Evolutionary conservation across 2,113 vertebrate genomes (phyloP).

Genomic region (Deroptyus accipitrinus): DNA sequence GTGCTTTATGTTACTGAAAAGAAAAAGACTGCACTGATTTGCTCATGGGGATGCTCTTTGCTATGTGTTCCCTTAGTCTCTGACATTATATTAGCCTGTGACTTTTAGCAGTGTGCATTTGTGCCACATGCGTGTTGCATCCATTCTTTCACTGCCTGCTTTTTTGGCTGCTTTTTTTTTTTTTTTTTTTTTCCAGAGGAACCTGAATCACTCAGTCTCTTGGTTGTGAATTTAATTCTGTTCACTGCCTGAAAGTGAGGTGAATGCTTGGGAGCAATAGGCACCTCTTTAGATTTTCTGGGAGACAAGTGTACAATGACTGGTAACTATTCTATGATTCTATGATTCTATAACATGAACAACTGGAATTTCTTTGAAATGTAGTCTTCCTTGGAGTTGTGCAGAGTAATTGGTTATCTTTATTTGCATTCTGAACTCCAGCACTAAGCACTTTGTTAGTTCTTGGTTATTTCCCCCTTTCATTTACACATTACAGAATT

Average conservation of each 20-base stretch:
- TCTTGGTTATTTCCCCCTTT: not conserved
- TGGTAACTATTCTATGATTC: not conserved
- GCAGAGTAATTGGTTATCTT: not conserved
- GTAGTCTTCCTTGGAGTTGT: not conserved
- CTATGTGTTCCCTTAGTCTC: no score
- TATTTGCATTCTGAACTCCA: not conserved
- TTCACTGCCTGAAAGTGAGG: not conserved
- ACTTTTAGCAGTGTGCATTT: no score
- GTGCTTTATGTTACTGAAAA: not conserved
- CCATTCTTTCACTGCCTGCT: no score
- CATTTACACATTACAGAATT: not conserved
- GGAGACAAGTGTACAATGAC: not conserved
- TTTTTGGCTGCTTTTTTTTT: not conserved
- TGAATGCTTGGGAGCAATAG: not conserved
- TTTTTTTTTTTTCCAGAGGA: not conserved
- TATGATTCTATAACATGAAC: not conserved
- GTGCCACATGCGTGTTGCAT: no score
- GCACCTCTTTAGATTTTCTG: not conserved
- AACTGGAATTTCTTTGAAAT: not conserved
- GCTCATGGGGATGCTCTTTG: not conserved
- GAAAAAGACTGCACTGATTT: not conserved
- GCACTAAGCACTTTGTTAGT: not conserved
- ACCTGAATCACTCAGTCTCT: not conserved
- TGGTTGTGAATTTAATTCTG: not conserved
- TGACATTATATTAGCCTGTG: no score